These are phyloP conservation scores for Telenomus remus DNA, from an alignment of 1,140 invertebrate genomes.

Conservation along the genomic window DNA sequence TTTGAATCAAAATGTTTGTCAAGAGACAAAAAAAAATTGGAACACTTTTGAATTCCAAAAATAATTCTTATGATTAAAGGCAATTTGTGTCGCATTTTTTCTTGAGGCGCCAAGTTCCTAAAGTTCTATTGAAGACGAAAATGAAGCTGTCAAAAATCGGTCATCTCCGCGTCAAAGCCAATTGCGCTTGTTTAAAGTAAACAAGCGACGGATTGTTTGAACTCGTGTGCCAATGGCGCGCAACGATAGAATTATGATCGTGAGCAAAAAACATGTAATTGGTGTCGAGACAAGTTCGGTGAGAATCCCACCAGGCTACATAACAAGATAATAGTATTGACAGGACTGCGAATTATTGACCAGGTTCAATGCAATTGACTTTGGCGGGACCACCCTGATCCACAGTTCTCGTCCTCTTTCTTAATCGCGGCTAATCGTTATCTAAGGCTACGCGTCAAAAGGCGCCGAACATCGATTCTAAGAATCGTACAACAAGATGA, in stretches of 20 bases:
- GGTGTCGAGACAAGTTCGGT: constrained; percentile 49
- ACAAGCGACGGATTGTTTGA: constrained; percentile 45
- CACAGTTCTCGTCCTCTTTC: constrained; percentile 56
- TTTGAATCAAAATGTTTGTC: no score
- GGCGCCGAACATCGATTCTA: constrained; percentile 48
- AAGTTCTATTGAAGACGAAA: constrained; percentile 37
- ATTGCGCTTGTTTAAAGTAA: constrained; percentile 40
- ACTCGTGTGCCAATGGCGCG: constrained; percentile 38
- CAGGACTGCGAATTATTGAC: constrained; percentile 58
- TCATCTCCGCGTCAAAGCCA: constrained; percentile 24
- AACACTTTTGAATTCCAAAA: no score
- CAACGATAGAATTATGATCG: constrained; percentile 48
- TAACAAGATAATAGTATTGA: constrained; percentile 67
- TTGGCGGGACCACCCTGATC: constrained; percentile 63
- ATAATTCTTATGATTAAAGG: no score
- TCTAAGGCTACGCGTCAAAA: constrained; percentile 49
- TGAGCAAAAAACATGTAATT: constrained; percentile 48
- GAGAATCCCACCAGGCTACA: constrained; percentile 39
- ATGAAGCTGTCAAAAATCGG: constrained; percentile 44
- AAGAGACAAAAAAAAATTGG: no score
- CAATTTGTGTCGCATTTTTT: no score
- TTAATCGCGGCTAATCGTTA: constrained; percentile 54
- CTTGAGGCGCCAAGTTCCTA: constrained; percentile 13
- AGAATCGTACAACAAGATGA: constrained; percentile 30
- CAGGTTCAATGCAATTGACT: constrained; percentile 64